Percentiles rank a stretch among this genome's conserved stretches.
These are phyloP conservation scores for Chionis minor DNA, from an alignment of 2,113 vertebrate genomes.

Conservation along the genomic window DNA sequence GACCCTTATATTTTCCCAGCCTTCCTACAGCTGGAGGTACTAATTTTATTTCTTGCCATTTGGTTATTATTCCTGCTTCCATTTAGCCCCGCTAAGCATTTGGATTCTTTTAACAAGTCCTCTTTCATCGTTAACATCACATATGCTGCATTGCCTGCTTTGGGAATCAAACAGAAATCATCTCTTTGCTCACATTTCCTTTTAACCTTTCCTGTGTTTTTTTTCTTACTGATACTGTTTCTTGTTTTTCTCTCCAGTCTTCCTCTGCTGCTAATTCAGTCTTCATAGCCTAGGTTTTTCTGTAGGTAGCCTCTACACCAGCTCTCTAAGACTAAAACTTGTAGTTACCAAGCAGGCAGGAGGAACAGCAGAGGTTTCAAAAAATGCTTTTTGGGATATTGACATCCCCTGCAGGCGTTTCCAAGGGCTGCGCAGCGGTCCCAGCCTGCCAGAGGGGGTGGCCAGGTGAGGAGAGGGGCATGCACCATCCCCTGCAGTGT, in stretches of 20 bases:
- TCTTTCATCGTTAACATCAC: neutral
- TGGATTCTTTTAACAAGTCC: neutral
- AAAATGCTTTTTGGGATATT: neutral
- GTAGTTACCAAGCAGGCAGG: neutral
- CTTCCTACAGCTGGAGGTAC: conserved; percentile 16
- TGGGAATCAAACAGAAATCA: neutral
- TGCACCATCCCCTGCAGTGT: neutral
- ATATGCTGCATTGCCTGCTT: neutral
- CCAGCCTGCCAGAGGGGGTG: neutral
- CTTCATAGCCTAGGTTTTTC: neutral
- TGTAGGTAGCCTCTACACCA: neutral
- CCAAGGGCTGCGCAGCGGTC: neutral
- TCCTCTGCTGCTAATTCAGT: neutral
- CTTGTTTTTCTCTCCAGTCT: neutral
- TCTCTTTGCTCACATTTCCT: neutral
- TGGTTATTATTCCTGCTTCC: conserved; percentile 21
- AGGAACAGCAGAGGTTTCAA: neutral
- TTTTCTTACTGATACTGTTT: neutral
- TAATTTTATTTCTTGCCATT: conserved; percentile 9
- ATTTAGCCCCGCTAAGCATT: neutral
- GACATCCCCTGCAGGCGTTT: neutral
- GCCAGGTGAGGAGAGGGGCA: neutral
- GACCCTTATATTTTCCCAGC: neutral
- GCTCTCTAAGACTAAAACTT: neutral
- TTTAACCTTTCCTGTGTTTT: neutral